These are phyloP conservation scores for Scylla paramamosain DNA, from an alignment of 1,140 invertebrate genomes.

Conservation along the genomic window DNA sequence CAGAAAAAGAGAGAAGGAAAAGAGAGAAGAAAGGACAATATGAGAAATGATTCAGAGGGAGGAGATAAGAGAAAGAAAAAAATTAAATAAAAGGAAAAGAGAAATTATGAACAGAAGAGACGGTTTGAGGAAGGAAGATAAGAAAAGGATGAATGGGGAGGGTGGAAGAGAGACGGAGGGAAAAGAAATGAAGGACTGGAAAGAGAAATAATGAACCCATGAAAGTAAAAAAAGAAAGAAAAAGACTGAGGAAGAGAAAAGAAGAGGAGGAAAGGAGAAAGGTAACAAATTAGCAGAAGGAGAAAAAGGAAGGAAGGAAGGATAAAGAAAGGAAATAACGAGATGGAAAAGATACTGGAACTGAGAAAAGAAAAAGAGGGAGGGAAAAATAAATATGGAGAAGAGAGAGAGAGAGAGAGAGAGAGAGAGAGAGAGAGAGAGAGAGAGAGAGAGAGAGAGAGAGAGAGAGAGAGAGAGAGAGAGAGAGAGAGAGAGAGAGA, in stretches of 20 bases:
- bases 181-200: too few species aligned
- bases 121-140: too few species aligned
- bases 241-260: neutral
- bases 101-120: too few species aligned
- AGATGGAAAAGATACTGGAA: neutral
- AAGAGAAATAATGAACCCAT: too few species aligned
- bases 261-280: neutral
- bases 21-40: too few species aligned
- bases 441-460: neutral
- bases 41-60: too few species aligned
- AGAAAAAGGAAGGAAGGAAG: neutral
- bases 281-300: too few species aligned
- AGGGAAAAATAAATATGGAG: neutral
- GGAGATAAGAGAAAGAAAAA: too few species aligned
- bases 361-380: neutral
- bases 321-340: neutral
- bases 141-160: too few species aligned
- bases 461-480: neutral
- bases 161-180: too few species aligned
- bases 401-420: neutral
- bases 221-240: neutral
- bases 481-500: neutral
- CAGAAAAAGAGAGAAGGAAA: too few species aligned
- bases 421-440: neutral
- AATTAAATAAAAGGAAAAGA: too few species aligned